Base-by-base conservation (phyloP, 2,888 invertebrate species). In the Leptopilina drosophilae region DNA sequence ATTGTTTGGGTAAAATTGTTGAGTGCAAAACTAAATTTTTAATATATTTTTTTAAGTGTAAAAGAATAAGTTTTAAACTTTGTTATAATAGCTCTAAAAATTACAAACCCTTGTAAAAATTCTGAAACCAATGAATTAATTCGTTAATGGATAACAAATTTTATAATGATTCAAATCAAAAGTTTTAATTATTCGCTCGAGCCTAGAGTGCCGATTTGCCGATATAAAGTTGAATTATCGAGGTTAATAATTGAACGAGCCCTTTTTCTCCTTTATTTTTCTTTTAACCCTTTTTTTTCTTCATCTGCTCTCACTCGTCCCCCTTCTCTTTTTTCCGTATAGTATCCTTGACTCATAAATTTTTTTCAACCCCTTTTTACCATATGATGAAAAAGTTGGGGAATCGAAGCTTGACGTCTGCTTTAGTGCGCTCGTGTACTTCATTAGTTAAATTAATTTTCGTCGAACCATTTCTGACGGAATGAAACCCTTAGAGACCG, bases 211-310 rank as follows among this genome's bases (percentile, higher is more conserved):
- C 87, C 88, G 87, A 88, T 88, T 42, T 87, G 87, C 85, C 88
- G 87, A 89, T 89, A 89, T 89, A 89, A 88, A 88, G 86, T 87
- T 85, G 85, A 88, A 88, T 88, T 87, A 87, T 86, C 84, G 83
- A 77, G 84, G 84, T 89, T 88, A 88, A 89, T 89, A 88, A 89
- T 88, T 87, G 85, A 85, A 81, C 33, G 40, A 15, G 11, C 46
- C 33, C n/a, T 26, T 62, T 33, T 64, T 20, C 76, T 33, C 64
- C 33, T 42, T n/a, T 5, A n/a, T 42, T 56, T 8, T 15, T 59
- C 9, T 59, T 59, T 6, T 40, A 42, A 64, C 26, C 42, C 42
- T 42, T 65, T 77, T 40, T 40, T 33, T 33, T 33, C 33, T 33
- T 33, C 20, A 20, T 20, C 49, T 42, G 20, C 66, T 56, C 12